phyloP scores from a whole-genome alignment of 2,888 invertebrate species.

The Sminthurinus aureus region DNA sequence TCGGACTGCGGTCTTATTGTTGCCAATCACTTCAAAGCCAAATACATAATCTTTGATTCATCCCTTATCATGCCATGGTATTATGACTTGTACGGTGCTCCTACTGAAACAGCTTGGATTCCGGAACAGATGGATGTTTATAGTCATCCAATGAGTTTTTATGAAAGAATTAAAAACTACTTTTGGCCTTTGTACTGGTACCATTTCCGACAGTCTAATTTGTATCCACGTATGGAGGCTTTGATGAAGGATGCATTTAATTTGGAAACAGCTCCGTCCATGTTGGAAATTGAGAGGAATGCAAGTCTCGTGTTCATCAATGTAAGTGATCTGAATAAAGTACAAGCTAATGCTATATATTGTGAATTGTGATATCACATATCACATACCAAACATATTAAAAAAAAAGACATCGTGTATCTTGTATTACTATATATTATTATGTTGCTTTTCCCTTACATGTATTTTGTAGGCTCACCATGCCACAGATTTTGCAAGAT shows the following conservation, averaged over 20 bases:
- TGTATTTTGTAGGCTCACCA: slow-evolving; percentile 43
- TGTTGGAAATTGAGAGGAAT: slow-evolving; percentile 49
- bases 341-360: too few relatives aligned
- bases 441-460: too few relatives aligned
- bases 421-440: too few relatives aligned
- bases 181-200: slow-evolving; percentile 40
- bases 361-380: too few relatives aligned
- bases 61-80: slow-evolving; percentile 48
- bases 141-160: slow-evolving; percentile 35
- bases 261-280: slow-evolving; percentile 39
- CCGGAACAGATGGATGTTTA: slow-evolving; percentile 45
- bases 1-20: slow-evolving; percentile 56
- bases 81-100: slow-evolving; percentile 50
- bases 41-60: slow-evolving; percentile 46
- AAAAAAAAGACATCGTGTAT: too few relatives aligned
- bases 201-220: slow-evolving; percentile 34
- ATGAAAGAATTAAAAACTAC: slow-evolving; percentile 45
- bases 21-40: slow-evolving; percentile 48
- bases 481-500: slow-evolving; percentile 52
- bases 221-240: slow-evolving; percentile 38
- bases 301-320: slow-evolving; percentile 55
- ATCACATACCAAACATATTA: too few relatives aligned
- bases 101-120: slow-evolving; percentile 46
- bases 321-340: slow-evolving; percentile 22
- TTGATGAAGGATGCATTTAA: slow-evolving; percentile 43